Conservation (phyloP, 2,113 vertebrate species). For the Bagarius yarrelli region DNA sequence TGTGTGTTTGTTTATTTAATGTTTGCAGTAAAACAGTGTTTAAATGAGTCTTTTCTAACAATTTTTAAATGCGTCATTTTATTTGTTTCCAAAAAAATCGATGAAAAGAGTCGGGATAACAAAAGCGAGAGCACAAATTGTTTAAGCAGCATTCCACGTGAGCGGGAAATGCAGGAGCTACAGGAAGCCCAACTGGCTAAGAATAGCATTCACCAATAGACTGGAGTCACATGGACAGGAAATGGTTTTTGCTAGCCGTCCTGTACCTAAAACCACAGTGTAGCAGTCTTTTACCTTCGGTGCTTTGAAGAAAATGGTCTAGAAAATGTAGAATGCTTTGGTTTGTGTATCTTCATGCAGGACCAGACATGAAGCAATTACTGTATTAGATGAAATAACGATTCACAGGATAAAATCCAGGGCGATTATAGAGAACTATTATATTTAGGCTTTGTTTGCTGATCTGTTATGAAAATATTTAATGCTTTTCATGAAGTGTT, state of each 20-base stretch:
- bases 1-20: too few relatives aligned
- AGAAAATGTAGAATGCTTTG: background rate
- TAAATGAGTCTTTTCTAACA: too few relatives aligned
- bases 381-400: background rate
- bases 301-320: background rate
- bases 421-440: background rate
- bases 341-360: background rate
- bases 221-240: constrained; percentile 61
- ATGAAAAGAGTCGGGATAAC: constrained; percentile 12
- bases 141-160: constrained; percentile 34
- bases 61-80: background rate
- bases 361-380: background rate
- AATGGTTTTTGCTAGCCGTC: constrained; percentile 53
- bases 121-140: constrained; percentile 24
- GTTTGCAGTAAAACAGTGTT: too few relatives aligned
- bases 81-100: background rate
- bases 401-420: background rate
- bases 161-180: constrained; percentile 67
- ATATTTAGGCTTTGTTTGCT: background rate
- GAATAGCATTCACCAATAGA: constrained; percentile 64
- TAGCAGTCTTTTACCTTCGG: background rate
- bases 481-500: background rate
- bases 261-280: constrained; percentile 29
- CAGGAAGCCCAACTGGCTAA: constrained; percentile 59
- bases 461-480: background rate